Evolutionary conservation across 2,797 vertebrate genomes (phyloP).

Genomic region (Parauchenoglanis punctatus): DNA sequence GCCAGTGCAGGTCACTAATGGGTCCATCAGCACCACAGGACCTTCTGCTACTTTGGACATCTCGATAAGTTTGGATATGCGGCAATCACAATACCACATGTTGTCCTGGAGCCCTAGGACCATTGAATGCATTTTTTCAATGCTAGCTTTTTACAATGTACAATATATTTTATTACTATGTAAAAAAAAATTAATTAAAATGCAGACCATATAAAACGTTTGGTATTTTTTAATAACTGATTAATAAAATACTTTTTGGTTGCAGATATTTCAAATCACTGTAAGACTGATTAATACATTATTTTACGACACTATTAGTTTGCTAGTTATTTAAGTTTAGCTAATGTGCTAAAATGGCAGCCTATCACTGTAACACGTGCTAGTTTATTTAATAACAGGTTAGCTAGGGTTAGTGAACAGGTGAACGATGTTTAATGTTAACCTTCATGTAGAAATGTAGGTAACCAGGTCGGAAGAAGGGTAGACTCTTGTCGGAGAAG

Average conservation of each 20-base stretch:
- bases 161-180: not conserved
- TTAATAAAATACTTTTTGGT: not conserved
- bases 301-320: not conserved
- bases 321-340: not conserved
- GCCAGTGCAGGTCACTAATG: conserved; percentile 82
- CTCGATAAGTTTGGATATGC: conserved; percentile 91
- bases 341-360: not conserved
- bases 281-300: not conserved
- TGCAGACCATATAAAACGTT: not conserved
- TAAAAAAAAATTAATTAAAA: not conserved
- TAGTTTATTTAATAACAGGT: not conserved
- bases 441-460: too few relatives aligned
- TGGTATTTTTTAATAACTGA: too few relatives aligned
- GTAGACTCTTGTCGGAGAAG: not conserved
- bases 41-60: conserved; percentile 83
- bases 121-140: conserved; percentile 1
- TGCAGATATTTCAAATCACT: not conserved
- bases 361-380: not conserved
- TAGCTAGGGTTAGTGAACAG: not conserved
- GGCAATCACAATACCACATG: conserved; percentile 95
- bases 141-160: not conserved
- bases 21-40: conserved; percentile 84
- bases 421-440: not conserved
- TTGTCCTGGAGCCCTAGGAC: conserved; percentile 93
- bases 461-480: not conserved